Evolutionary conservation across 1,140 invertebrate species (phyloP), one percentile per base, ranked within the genome.

Genomic region (Microplitis demolitor): DNA sequence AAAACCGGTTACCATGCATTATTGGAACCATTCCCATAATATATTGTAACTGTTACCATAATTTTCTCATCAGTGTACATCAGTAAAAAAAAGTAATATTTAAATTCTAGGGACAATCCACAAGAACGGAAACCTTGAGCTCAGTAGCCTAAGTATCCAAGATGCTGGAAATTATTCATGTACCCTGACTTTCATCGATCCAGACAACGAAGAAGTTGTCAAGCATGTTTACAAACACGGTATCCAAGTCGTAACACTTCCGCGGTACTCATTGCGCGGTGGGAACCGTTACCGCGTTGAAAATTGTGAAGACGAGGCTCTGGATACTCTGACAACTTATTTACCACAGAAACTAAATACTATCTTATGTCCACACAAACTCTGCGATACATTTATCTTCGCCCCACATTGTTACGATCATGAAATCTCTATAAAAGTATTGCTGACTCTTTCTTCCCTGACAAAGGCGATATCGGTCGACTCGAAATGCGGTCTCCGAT

Each of bases 141-240:
- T 84, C 33, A 80, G 78, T 66, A 80, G 83, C 16, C 69, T 84
- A 2, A 80, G 83, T 35, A 74, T 77, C 14, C 80, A 78, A 74
- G 81, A 84, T 64, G 76, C 81, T 0, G 82, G 80, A 61, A 84
- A 84, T 79, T 85, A 85, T 76, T 81, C 78, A 2, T 85, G 84
- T 67, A 71, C 78, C 34, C 77, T 84, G 51, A 82, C 74, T 13
- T 84, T 84, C 72, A 78, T 79, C 37, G 79, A 83, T 74, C 82
- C 83, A 24, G 83, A 84, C 64, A 84, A 82, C 69, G 83, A 83
- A 56, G 79, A 83, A 63, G 71, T 77, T 39, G 76, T 84, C 39
- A 66, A 78, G 53, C 79, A 76, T 68, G 69, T 76, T 66, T 84
- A 83, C 66, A 72, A 76, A 70, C 80, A 81, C 60, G 77, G 71